phyloP scores from a whole-genome alignment of 2,888 invertebrate genomes.

The Pristionchus mayeri region DNA sequence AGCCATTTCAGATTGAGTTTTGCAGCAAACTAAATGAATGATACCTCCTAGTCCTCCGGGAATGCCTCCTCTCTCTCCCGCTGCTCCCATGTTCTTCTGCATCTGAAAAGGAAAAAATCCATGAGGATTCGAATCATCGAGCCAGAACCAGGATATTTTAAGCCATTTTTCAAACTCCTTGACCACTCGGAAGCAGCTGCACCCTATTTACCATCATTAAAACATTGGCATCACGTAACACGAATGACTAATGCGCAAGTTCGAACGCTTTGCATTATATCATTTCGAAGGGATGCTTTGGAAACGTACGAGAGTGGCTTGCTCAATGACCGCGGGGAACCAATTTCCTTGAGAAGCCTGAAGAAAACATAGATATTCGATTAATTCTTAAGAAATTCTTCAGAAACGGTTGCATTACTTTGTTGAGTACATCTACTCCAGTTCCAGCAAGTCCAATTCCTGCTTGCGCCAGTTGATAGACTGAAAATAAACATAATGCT shows the following conservation, averaged over 20 bases:
- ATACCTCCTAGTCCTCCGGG: slow-evolving; percentile 15
- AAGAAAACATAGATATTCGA: background rate
- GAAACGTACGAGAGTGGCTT: slow-evolving; percentile 41
- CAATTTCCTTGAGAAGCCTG: slow-evolving; percentile 49
- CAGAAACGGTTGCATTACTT: background rate
- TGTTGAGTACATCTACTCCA: slow-evolving; percentile 46
- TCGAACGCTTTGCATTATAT: too few relatives aligned
- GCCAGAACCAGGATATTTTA: slow-evolving; percentile 56
- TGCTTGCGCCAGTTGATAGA: slow-evolving; percentile 47
- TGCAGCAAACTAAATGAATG: background rate
- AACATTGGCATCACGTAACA: too few relatives aligned
- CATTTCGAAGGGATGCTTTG: too few relatives aligned
- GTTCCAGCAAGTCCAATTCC: slow-evolving; percentile 44
- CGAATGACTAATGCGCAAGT: too few relatives aligned
- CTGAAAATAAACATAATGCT: background rate
- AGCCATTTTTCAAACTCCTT: slow-evolving; percentile 56
- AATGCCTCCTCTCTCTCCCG: slow-evolving; percentile 20
- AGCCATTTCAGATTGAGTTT: too few relatives aligned
- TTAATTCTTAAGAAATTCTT: background rate
- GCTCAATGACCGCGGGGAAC: slow-evolving; percentile 49
- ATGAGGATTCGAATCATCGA: slow-evolving; percentile 57
- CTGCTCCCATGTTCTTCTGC: slow-evolving; percentile 45
- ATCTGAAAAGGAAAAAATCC: slow-evolving; percentile 32
- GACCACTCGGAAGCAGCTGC: slow-evolving; percentile 54
- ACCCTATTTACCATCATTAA: background rate